Evolutionary conservation across 2,888 invertebrate genomes (phyloP).

Genomic region (Netelia inedita): DNA sequence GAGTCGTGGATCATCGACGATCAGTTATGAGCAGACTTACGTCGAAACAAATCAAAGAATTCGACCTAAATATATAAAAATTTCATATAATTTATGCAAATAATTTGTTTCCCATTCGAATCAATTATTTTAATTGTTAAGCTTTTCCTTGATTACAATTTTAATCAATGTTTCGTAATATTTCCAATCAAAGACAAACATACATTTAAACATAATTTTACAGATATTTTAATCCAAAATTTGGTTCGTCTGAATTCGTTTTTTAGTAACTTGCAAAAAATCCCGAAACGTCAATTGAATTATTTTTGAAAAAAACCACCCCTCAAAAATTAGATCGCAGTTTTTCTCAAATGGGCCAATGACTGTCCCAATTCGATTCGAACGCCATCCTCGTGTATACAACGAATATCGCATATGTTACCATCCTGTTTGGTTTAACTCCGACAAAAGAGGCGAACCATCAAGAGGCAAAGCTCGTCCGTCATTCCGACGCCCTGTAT

Average conservation of each 20-base stretch:
- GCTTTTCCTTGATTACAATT: too few species aligned
- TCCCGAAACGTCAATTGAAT: too few species aligned
- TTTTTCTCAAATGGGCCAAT: not conserved
- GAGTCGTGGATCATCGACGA: not conserved
- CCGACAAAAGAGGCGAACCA: constrained; percentile 62
- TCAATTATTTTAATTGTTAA: not conserved
- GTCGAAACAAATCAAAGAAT: not conserved
- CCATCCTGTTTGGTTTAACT: constrained; percentile 69
- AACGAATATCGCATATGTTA: constrained; percentile 36
- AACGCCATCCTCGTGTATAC: not conserved
- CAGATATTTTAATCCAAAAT: too few species aligned
- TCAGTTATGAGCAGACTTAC: constrained; percentile 8
- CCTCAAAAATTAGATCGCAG: too few species aligned
- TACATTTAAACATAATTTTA: too few species aligned
- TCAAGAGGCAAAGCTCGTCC: constrained; percentile 42
- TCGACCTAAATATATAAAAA: not conserved
- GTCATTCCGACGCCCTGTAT: constrained; percentile 44
- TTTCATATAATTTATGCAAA: not conserved
- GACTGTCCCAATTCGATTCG: not conserved
- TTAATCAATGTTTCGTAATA: too few species aligned
- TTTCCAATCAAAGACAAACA: too few species aligned
- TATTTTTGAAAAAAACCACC: too few species aligned
- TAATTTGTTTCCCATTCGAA: not conserved
- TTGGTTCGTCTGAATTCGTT: too few species aligned
- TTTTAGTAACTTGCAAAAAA: too few species aligned